Evolutionary conservation across 2,113 vertebrate species (phyloP), one percentile per base, ranked within the genome.

Genomic region (Sinosuthora webbiana): DNA sequence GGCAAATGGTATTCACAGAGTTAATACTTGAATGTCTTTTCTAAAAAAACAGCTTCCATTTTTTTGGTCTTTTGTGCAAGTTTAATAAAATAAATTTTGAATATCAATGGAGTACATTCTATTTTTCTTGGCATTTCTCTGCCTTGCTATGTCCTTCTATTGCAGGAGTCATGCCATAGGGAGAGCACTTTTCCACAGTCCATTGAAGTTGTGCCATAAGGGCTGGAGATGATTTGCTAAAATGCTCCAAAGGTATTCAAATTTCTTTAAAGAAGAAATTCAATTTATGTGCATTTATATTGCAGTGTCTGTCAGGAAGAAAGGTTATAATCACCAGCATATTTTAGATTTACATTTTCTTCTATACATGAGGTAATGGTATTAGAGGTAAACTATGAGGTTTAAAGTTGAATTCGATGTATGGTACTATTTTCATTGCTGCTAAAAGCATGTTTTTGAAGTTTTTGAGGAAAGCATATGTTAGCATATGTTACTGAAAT

Each of bases 261-360:
- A 98, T 98, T 99, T 98, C 98, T 98, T 99, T 98, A 98, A 99
- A 98, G 98, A 98, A 98, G 98, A 99, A 99, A 99, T 99, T 99
- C 98, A 99, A 99, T 99, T 99, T 99, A 99, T 99, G 98, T 99
- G 99, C 99, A 99, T 99, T 99, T 99, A 99, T 99, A 99, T 99
- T 99, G 99, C 99, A 98, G 98, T 98, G 99, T 99, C 99, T 99
- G 99, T 99, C 98, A 98, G 98, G 98, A 99, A 99, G 98, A 98
- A 98, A 99, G 98, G 98, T 98, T 99, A 98, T 99, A 99, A 99
- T 99, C 98, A 98, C 98, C 98, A 98, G 98, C 98, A 98, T 98
- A 98, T 98, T 98, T 97, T 62, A 98, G 98, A 98, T 98, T 98
- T 98, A 97, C 97, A 98, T 98, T 98, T 98, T 98, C 97, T 98